phyloP scores from a whole-genome alignment of 2,113 vertebrate species.

The Choloepus hoffmanni region DNA sequence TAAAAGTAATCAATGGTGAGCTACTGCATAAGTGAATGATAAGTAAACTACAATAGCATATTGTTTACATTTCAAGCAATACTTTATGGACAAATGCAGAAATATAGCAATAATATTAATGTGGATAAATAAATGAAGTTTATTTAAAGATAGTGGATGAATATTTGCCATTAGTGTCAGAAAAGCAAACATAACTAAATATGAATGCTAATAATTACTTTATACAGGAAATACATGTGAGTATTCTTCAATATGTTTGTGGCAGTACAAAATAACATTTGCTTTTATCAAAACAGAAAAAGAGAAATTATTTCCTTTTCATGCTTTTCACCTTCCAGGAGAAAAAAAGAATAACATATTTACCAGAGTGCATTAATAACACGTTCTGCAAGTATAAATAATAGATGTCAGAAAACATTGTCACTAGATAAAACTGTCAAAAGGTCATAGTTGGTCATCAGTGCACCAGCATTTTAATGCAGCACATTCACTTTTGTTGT shows the following conservation, averaged over 20 bases:
- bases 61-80: neutral
- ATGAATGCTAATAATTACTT: neutral
- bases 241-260: neutral
- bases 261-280: neutral
- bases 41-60: neutral
- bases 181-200: neutral
- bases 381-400: conserved; percentile 8
- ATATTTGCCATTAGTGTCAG: neutral
- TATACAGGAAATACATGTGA: neutral
- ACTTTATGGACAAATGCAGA: neutral
- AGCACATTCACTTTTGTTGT: neutral
- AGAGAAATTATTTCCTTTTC: neutral
- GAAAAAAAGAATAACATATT: neutral
- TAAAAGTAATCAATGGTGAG: neutral
- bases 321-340: neutral
- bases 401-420: conserved; percentile 21
- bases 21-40: neutral
- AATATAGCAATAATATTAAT: neutral
- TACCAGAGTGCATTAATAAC: neutral
- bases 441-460: conserved; percentile 54
- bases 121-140: neutral
- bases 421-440: conserved; percentile 6
- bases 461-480: neutral
- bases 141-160: neutral
- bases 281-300: neutral